Base-by-base conservation (phyloP, 1,140 invertebrate genomes). In the Archivesica marissinica region DNA sequence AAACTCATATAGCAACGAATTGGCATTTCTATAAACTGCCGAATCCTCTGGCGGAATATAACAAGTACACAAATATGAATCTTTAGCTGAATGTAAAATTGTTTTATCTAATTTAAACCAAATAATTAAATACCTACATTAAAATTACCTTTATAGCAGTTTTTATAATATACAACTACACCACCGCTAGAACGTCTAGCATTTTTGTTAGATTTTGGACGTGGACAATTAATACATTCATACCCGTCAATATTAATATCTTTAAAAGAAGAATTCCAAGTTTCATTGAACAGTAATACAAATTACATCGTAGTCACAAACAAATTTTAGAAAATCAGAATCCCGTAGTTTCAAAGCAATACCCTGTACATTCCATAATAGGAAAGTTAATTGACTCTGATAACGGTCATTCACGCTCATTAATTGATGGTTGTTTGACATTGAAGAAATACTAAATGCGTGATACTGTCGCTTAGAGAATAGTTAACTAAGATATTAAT, bases 141-240 rank as follows among this genome's bases (percentile, higher is more conserved):
- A 47, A 17, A 9, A 7, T 47, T 7, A 9, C 17, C 11, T 30
- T n/a, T n/a, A 23, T 61, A 23, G 23, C 11, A 23, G 11, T 23
- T 68, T 68, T 68, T 68, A 68, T 35, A 35, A 68, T 39, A 33
- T 7, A 68, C 64, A 68, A 68, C 30, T n/a, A 68, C 64, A 28
- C 64, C 64, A 13, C 64, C 13, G 35, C 35, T 68, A 30, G 15
- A n/a, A 13, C 64, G 25, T 39, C 9, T 68, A 6, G 13, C 64
- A 30, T 23, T 68, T 39, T 30, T 11, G 35, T 33, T 68, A 68
- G 23, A 68, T 33, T 11, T 13, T 6, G 30, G 64, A 68, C 13
- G 15, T 6, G 30, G 64, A 68, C 64, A 68, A 39, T 33, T 68
- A 9, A 68, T 30, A 23, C 20, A 68, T 23, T 68, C 13, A 68